Base-by-base conservation (phyloP, 2,797 vertebrate species). In the Triplophysa yarkandensis region DNA sequence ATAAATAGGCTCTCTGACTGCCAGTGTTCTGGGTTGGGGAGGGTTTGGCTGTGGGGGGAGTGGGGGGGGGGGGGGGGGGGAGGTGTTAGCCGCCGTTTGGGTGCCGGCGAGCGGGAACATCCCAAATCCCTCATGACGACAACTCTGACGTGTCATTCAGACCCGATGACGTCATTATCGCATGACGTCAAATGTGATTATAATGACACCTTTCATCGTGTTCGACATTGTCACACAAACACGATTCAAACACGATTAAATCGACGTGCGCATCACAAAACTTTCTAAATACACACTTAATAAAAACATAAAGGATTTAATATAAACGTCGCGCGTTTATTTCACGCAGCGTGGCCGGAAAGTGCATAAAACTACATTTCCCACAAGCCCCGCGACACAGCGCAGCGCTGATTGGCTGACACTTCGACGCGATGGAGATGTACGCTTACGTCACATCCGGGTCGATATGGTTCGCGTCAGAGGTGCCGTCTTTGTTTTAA, bases 61-160 rank as follows among this genome's bases (percentile, higher is more conserved):
- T 81, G 77, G 80, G 60, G 86, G 83, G 73, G 80, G 76, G 73
- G 80, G 76, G 76, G 63, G 78, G 83, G 75, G 74, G 87, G 89
- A 89, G 88, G 91, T 82, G 88, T 89, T 88, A 88, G 91, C 93
- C 94, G 94, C 94, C 93, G 86, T 92, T 93, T 85, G 78, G 77
- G 70, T 77, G 76, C 82, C 79, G 82, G 84, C 77, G 81, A 92
- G 95, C 94, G 93, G 93, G 93, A 94, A 95, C n/a, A n/a, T 88
- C 68, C 72, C 82, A 80, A 83, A 81, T 79, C 81, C 74, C 77
- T 83, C 60, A 83, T 80, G 84, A 80, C 76, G 85, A 80, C 81
- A 76, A 75, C 43, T 50, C 25, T 32, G 6, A 52, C 4, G 34
- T 55, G 19, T 6, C n/a, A 55, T 55, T 39, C 36, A 39, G 41